Conservation (phyloP, 2,888 invertebrate genomes). For the Andrena camellia region DNA sequence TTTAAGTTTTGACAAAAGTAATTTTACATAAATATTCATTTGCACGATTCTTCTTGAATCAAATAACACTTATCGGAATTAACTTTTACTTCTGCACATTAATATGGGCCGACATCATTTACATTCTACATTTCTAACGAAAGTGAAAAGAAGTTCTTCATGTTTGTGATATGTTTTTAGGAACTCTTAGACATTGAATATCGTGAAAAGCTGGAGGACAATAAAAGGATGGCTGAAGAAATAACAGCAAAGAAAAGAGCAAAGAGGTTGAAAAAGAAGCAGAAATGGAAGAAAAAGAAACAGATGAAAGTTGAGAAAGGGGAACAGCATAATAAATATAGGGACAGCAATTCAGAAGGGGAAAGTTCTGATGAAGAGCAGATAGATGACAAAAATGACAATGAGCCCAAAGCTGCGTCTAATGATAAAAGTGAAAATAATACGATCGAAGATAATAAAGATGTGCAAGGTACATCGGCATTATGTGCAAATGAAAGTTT, state of each 20-base stretch:
- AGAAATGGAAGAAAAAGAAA: conserved; percentile 84
- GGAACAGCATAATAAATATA: conserved; percentile 32
- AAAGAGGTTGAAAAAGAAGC: conserved; percentile 93
- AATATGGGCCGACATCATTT: background rate
- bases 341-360: conserved; percentile 81
- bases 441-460: background rate
- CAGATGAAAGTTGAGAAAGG: conserved; percentile 76
- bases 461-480: background rate
- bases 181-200: conserved; percentile 95
- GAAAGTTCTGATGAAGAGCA: conserved; percentile 81
- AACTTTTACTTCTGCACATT: background rate
- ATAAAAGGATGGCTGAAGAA: conserved; percentile 90
- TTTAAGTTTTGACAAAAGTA: no score
- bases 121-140: background rate
- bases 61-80: no score
- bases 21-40: no score
- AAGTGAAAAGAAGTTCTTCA: background rate
- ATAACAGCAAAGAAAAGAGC: conserved; percentile 96
- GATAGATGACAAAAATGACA: conserved; percentile 49
- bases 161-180: conserved; percentile 82
- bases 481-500: conserved; percentile 1
- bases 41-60: no score
- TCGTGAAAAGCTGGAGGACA: conserved; percentile 92
- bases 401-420: conserved; percentile 44
- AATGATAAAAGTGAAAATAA: conserved; percentile 27